Evolutionary conservation across 2,113 vertebrate species (phyloP), one percentile per base, ranked within the genome.

Genomic region (Oreocharis arfaki): DNA sequence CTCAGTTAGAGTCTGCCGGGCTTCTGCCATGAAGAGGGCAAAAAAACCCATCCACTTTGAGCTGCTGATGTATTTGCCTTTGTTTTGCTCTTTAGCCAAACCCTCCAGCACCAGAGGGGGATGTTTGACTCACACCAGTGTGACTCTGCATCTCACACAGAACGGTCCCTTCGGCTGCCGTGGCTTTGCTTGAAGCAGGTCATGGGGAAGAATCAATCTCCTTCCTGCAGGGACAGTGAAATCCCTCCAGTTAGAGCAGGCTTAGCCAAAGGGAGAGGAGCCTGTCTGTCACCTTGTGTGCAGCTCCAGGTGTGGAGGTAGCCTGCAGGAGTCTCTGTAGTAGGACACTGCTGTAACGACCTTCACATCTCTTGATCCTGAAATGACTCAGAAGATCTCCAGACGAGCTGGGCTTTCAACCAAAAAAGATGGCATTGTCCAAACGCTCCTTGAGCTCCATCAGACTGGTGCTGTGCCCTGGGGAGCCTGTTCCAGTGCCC

Each of bases 141-240:
- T 87, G 91, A 83, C 77, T 86, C 71, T 69, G 69, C 3, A 0
- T 63, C 91, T 89, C 74, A 59, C 77, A 35, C 49, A 73, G 86
- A 77, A 55, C 0, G 3, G 70, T 57, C 89, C 84, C 27, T 85
- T 95, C 89, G 42, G 64, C 22, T 61, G 60, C 44, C 49, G 56
- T 33, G 76, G 61, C 76, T 96, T 90, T 92, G 64, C 92, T 92
- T 35, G 77, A 76, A 89, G 73, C 35, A 86, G 90, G 64, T 92
- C 92, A 68, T 39, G 71, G 47, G 64, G 73, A 94, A 93, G 56
- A 88, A 78, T 75, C 52, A 80, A 92, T 12, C 28, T 92, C 37
- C 37, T 89, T 93, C 60, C 20, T 93, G 89, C 56, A 60, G 71
- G 86, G 56, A n/a, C 52, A 26, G 24, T 2, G 3, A 64, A 78